These are phyloP conservation scores for Phocoena phocoena DNA, from an alignment of 2,113 vertebrate genomes.

Conservation along the genomic window DNA sequence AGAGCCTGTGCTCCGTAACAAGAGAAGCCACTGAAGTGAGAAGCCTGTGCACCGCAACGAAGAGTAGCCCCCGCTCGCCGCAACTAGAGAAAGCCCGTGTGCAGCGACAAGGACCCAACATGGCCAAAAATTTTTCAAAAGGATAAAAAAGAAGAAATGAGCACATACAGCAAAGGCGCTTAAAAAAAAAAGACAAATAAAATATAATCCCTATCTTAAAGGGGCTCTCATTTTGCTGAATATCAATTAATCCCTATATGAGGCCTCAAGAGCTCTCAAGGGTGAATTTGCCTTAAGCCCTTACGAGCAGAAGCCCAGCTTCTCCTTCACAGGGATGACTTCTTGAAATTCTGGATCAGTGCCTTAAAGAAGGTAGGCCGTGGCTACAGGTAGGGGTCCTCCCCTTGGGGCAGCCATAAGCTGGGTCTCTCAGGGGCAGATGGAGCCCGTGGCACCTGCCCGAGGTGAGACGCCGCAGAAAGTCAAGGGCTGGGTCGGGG, in stretches of 20 bases:
- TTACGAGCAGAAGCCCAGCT: not conserved
- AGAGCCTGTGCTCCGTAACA: too few relatives aligned
- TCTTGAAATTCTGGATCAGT: not conserved
- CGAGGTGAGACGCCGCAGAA: not conserved
- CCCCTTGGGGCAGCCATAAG: not conserved
- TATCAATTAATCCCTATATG: not conserved
- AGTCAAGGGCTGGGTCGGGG: not conserved
- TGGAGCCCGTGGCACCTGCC: fast-evolving
- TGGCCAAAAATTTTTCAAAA: too few relatives aligned
- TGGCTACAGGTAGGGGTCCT: not conserved
- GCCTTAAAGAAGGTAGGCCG: not conserved
- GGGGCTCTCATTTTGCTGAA: not conserved
- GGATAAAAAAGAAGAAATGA: too few relatives aligned
- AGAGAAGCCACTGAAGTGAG: too few relatives aligned
- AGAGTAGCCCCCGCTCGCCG: too few relatives aligned
- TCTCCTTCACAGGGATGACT: not conserved
- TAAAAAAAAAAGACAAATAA: not conserved
- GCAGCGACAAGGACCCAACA: too few relatives aligned
- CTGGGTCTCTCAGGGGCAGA: not conserved
- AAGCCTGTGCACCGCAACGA: too few relatives aligned
- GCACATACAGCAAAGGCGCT: too few relatives aligned
- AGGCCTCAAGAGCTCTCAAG: not conserved
- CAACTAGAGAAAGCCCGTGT: too few relatives aligned
- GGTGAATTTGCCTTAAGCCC: not conserved
- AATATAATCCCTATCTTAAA: not conserved